Evolutionary conservation across 1,140 invertebrate genomes (phyloP), one percentile per base, ranked within the genome.

Genomic region (Sitodiplosis mosellana): DNA sequence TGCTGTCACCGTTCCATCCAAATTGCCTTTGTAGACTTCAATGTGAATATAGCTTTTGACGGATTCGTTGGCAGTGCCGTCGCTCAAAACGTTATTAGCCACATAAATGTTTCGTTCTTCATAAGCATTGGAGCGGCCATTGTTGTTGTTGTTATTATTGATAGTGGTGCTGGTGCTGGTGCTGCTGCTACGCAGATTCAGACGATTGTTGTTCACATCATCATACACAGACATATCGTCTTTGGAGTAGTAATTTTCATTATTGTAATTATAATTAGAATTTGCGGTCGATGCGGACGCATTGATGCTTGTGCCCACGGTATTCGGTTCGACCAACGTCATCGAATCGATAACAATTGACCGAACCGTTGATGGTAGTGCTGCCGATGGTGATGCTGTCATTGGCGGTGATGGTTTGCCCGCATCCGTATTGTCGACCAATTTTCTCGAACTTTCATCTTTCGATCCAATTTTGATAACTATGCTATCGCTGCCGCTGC

Each of bases 141-240:
- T 17, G 17, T n/a, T 38, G 36, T 3, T 12, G 17, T 14, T 38
- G 36, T n/a, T n/a, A n/a, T n/a, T n/a, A n/a, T n/a, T n/a, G n/a
- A n/a, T n/a, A n/a, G n/a, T n/a, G n/a, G n/a, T 41, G 27, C 14
- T 22, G 19, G 1, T 15, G 33, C 2, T 21, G 42, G 33, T 52
- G 34, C 55, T 51, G 43, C 17, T 50, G 38, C 45, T 47, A 48
- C 54, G 55, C 54, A 63, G 54, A 50, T 61, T 61, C 52, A 63
- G 56, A 57, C 60, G 56, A 51, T 63, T 63, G 55, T 60, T 61
- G 54, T 59, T 61, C 50, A 61, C 57, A 54, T 60, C 60, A 49
- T 59, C 59, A 46, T 60, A 63, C 22, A 56, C 55, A 33, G 61
- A 60, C 57, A 59, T 61, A 50, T 61, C 61, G 41, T 55, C 52